These are phyloP conservation scores for Patella ulyssiponensis DNA, from an alignment of 2,888 invertebrate species.

Conservation along the genomic window DNA sequence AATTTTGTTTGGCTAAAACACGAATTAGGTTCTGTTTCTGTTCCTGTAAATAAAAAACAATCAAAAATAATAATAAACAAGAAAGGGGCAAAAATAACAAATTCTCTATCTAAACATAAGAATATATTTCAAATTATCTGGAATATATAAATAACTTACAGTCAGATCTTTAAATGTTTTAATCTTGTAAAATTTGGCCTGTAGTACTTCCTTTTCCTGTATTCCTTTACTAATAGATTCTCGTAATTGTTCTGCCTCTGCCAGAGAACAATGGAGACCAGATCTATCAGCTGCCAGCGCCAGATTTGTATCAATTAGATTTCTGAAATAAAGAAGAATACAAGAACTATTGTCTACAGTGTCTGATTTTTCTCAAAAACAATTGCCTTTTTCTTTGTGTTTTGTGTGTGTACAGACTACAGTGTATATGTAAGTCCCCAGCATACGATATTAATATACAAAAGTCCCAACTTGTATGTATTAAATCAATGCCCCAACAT, in stretches of 20 bases:
- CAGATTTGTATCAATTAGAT: slow-evolving; percentile 50
- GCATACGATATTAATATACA: not conserved
- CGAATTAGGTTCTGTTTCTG: slow-evolving; percentile 60
- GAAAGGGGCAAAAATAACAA: not conserved
- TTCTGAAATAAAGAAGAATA: slow-evolving; percentile 33
- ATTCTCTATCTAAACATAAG: not conserved
- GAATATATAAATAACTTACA: slow-evolving; percentile 41
- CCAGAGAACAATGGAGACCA: slow-evolving; percentile 42
- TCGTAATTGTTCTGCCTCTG: slow-evolving; percentile 44
- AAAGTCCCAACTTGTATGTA: not conserved
- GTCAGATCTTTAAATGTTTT: slow-evolving; percentile 62
- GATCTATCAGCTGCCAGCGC: slow-evolving; percentile 47
- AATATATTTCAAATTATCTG: not conserved
- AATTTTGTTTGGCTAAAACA: slow-evolving; percentile 60
- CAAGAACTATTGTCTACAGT: too few species aligned
- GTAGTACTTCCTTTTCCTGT: slow-evolving; percentile 53
- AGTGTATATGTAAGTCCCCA: not conserved
- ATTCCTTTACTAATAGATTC: slow-evolving; percentile 47
- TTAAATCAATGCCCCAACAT: not conserved
- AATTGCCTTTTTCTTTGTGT: too few species aligned
- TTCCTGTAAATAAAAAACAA: slow-evolving; percentile 43
- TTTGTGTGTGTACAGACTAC: too few species aligned
- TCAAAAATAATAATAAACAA: not conserved
- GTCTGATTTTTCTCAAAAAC: too few species aligned
- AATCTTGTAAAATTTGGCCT: slow-evolving; percentile 58